phyloP scores from a whole-genome alignment of 2,797 vertebrate genomes.

The Emydoidea blandingii region DNA sequence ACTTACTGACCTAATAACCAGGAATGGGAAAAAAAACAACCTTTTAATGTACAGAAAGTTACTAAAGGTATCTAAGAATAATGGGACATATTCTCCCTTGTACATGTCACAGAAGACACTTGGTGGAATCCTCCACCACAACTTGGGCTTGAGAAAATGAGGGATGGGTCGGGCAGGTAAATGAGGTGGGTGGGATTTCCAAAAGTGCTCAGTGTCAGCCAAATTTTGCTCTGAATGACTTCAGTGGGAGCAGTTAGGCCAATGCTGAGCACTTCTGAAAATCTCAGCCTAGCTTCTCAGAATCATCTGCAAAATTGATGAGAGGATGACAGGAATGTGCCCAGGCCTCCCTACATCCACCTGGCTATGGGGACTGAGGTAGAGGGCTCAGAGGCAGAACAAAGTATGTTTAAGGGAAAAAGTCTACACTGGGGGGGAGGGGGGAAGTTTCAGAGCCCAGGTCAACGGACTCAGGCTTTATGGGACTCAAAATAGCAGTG shows the following conservation, averaged over 20 bases:
- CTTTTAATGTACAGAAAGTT: neutral
- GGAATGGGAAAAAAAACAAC: neutral
- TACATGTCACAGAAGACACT: neutral
- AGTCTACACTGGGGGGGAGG: neutral
- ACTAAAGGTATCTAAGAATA: neutral
- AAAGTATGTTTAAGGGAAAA: neutral
- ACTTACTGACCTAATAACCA: neutral
- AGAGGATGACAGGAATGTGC: neutral
- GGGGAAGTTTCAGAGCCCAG: too few relatives aligned
- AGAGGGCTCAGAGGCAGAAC: neutral
- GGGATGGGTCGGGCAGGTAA: neutral
- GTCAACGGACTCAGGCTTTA: too few relatives aligned
- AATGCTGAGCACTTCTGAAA: neutral
- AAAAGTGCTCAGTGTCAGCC: neutral
- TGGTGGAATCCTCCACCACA: neutral
- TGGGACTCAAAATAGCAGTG: too few relatives aligned
- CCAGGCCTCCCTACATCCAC: rapidly evolving
- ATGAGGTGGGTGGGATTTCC: neutral
- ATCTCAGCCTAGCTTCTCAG: neutral
- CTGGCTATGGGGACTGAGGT: neutral
- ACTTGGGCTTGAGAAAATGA: neutral
- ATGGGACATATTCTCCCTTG: neutral
- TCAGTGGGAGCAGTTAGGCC: neutral
- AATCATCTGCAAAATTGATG: neutral
- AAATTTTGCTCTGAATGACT: neutral